Percentiles rank a stretch among this genome's conserved stretches.
These are phyloP conservation scores for Poeciliopsis occidentalis DNA, from an alignment of 2,113 vertebrate genomes.

Conservation along the genomic window DNA sequence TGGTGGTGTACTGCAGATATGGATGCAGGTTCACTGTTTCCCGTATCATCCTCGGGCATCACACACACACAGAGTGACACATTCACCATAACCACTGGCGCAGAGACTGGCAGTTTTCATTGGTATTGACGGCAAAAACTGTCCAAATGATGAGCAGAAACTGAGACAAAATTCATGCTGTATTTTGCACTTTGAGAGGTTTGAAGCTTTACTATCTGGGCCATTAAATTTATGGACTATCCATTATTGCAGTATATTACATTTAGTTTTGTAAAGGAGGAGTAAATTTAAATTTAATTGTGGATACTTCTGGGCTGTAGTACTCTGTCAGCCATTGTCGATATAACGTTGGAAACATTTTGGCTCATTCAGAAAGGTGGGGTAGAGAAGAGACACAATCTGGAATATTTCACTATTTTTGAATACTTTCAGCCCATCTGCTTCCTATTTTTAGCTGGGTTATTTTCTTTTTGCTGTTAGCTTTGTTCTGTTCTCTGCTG, in stretches of 20 bases:
- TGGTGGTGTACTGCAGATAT: slow-evolving; percentile 57
- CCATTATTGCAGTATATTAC: background rate
- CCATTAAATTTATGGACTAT: background rate
- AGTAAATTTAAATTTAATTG: background rate
- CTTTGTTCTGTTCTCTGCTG: slow-evolving; percentile 17
- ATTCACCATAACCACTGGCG: background rate
- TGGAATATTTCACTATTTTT: slow-evolving; percentile 15
- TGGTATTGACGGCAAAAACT: slow-evolving; percentile 14
- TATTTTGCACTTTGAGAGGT: background rate
- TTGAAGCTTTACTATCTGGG: background rate
- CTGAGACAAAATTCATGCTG: background rate
- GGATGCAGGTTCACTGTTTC: slow-evolving; percentile 56
- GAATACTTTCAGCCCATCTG: slow-evolving; percentile 36
- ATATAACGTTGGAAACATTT: background rate
- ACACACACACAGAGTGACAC: background rate
- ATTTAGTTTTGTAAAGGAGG: background rate
- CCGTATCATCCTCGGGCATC: slow-evolving; percentile 9
- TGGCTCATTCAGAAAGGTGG: slow-evolving; percentile 12
- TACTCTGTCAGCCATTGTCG: background rate
- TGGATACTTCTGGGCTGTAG: background rate
- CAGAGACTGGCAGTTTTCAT: slow-evolving; percentile 9
- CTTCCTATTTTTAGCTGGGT: slow-evolving; percentile 27
- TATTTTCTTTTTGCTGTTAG: slow-evolving; percentile 34
- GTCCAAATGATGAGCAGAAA: slow-evolving; percentile 6
- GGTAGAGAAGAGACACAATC: slow-evolving; percentile 14